Percentiles rank a stretch among this genome's conserved stretches.
phyloP scores from a whole-genome alignment of 1,140 invertebrate genomes.

The Batillaria attramentaria region DNA sequence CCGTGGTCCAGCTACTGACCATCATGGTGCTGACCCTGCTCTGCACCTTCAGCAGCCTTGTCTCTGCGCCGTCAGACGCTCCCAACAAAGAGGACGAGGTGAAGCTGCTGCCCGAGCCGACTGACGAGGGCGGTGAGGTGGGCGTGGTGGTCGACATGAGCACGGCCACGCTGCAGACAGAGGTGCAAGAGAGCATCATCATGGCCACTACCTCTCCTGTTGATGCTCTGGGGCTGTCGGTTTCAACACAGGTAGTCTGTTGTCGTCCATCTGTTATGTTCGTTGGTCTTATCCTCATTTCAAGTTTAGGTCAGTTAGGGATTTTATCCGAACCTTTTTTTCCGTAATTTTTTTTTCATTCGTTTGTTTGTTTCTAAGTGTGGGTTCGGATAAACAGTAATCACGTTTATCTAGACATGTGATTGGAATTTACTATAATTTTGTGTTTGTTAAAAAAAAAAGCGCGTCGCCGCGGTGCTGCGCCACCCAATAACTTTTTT shows the following conservation, averaged over 20 bases:
- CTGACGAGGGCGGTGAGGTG: not conserved
- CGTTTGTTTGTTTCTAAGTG: too few relatives aligned
- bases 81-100: not conserved
- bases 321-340: too few relatives aligned
- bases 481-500: too few relatives aligned
- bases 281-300: too few relatives aligned
- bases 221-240: slow-evolving; percentile 10
- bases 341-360: too few relatives aligned
- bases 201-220: slow-evolving; percentile 16
- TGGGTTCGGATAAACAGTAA: too few relatives aligned
- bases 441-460: too few relatives aligned
- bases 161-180: not conserved
- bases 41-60: slow-evolving; percentile 6
- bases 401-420: too few relatives aligned
- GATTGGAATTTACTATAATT: too few relatives aligned
- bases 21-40: not conserved
- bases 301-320: too few relatives aligned
- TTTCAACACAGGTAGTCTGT: slow-evolving; percentile 9
- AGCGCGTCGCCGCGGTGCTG: too few relatives aligned
- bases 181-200: slow-evolving; percentile 24
- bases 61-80: not conserved
- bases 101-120: not conserved
- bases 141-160: not conserved
- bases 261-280: too few relatives aligned
- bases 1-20: not conserved